Base-by-base conservation (phyloP, 1,140 invertebrate species). In the Globodera rostochiensis region DNA sequence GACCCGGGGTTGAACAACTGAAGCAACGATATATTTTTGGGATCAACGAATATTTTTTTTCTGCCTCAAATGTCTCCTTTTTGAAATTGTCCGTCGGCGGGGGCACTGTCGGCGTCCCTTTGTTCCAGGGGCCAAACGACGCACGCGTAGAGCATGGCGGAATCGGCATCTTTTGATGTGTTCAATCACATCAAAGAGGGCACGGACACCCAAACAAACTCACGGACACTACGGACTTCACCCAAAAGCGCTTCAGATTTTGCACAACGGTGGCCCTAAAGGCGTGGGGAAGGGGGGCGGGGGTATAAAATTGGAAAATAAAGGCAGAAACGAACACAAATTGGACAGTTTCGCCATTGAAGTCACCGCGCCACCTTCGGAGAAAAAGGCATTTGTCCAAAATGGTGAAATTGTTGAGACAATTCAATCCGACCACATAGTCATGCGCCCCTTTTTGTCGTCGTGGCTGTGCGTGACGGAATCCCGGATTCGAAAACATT, bases 231-330 rank as follows among this genome's bases (percentile, higher is more conserved):
- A 86, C 84, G 45, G 85, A 80, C 74, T 81, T 87, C 46, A 89
- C 88, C 88, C 88, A 89, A 84, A 89, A 89, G 57, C 80, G 45
- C 6, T 84, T 82, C 73, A 89, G 83, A 53, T 84, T 80, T 13
- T 88, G 77, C 9, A 90, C 88, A 3, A 89, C 88, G 21, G 88
- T 90, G 11, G 88, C 88, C 21, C 87, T 88, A 74, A 75, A 88
- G 11, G 50, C 0, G 50, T 9, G 11, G 11, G 50, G 11, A 13
- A 50, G 49, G 49, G 50, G 49, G 49, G 49, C 7, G 50, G 50
- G 4, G 50, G 7, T 53, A 7, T 9, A 5, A 9, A 9, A 53
- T 9, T 53, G 11, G 11, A 53, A 53, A 50, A 50, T 50, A 11
- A 11, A 7, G 11, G 11, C 11, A 0, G n/a, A 49, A 82, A 60